A percentile compares a stretch with the other conserved stretches of the same genome.
These are phyloP conservation scores for Silurus aristotelis DNA, from an alignment of 2,797 vertebrate species.

Conservation along the genomic window DNA sequence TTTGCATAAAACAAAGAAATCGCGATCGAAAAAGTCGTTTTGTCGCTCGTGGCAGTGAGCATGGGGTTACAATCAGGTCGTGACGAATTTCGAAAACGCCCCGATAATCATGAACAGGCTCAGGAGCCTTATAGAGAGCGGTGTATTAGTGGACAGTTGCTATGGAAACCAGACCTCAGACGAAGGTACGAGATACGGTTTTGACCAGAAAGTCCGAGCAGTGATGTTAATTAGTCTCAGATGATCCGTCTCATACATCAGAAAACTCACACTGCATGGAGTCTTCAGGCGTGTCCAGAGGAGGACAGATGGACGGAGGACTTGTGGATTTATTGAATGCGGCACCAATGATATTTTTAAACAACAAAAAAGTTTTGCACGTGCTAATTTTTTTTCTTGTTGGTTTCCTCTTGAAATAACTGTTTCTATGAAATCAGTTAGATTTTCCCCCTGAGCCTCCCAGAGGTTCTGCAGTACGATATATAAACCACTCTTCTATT, in stretches of 20 bases:
- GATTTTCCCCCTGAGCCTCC: not conserved
- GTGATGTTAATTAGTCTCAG: not conserved
- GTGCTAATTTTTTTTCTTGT: not conserved
- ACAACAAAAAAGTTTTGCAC: slow-evolving; percentile 33
- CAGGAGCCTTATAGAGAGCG: too few species aligned
- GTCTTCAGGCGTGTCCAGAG: slow-evolving; percentile 27
- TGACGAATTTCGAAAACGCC: not conserved
- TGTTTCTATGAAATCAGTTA: slow-evolving; percentile 1
- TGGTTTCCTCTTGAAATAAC: not conserved
- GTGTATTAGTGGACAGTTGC: not conserved
- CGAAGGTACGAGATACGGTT: not conserved
- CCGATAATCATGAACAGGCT: not conserved
- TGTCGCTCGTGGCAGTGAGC: not conserved
- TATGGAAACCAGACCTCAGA: slow-evolving; percentile 11
- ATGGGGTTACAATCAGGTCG: not conserved
- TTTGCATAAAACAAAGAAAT: not conserved
- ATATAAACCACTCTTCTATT: not conserved
- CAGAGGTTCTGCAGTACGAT: not conserved
- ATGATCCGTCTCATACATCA: not conserved
- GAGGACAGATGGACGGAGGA: not conserved
- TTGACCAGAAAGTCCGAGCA: not conserved
- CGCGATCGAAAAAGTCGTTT: not conserved
- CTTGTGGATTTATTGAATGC: slow-evolving; percentile 37
- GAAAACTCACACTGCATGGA: slow-evolving; percentile 41
- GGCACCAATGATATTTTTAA: slow-evolving; percentile 45